A percentile compares a stretch with the other conserved stretches of the same genome.
Conservation (phyloP, 2,113 vertebrate species). For the Psettodes erumei region DNA sequence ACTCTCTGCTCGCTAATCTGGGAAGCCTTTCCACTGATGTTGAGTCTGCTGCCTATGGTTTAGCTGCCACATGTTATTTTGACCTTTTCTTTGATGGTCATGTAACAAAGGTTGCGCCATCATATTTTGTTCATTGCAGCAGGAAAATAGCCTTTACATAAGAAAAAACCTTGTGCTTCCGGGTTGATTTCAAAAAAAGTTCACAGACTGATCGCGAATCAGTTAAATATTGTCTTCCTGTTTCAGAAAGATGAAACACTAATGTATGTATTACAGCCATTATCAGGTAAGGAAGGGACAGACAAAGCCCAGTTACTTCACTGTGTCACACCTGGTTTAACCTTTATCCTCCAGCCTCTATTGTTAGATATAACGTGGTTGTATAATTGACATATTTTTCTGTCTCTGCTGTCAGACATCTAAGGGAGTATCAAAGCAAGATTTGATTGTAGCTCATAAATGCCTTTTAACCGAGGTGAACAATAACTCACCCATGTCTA, state of each 20-base stretch:
- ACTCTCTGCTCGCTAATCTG: fast-evolving
- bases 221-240: background rate
- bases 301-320: background rate
- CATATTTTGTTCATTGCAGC: background rate
- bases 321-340: background rate
- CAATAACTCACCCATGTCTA: background rate
- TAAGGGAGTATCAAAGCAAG: conserved; percentile 9
- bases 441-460: conserved; percentile 12
- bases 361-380: background rate
- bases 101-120: background rate
- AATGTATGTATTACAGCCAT: background rate
- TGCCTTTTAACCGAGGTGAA: background rate
- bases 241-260: background rate
- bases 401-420: conserved; percentile 8
- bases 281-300: background rate
- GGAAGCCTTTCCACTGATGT: background rate
- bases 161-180: background rate
- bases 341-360: background rate
- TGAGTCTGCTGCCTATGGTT: background rate
- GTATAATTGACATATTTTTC: background rate
- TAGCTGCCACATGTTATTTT: conserved; percentile 12
- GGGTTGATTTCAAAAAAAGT: background rate
- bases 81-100: conserved; percentile 15
- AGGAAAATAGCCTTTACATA: background rate
- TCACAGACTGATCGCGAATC: background rate